These are phyloP conservation scores for Torymus aiolomorphi DNA, from an alignment of 2,888 invertebrate genomes.

Conservation along the genomic window DNA sequence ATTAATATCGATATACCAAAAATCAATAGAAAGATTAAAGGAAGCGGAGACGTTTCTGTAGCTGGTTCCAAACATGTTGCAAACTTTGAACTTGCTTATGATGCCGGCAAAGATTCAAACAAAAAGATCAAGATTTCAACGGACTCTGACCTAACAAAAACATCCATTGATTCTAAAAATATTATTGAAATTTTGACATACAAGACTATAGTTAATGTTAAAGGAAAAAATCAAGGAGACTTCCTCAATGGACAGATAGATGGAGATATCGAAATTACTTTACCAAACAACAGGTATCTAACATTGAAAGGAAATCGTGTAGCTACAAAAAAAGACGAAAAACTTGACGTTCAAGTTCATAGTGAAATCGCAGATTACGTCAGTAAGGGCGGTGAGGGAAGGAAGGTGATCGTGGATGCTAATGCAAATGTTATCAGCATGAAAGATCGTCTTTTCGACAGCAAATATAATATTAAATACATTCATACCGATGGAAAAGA, in stretches of 20 bases:
- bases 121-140: constrained; percentile 83
- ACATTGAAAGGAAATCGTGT: constrained; percentile 73
- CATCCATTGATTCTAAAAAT: constrained; percentile 80
- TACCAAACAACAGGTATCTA: constrained; percentile 77
- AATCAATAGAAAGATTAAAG: constrained; percentile 74
- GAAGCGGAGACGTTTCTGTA: constrained; percentile 79
- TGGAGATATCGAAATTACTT: constrained; percentile 76
- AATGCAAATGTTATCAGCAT: constrained; percentile 75
- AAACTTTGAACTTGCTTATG: constrained; percentile 81
- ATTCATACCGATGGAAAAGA: constrained; percentile 77
- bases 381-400: constrained; percentile 75
- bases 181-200: constrained; percentile 76
- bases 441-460: constrained; percentile 74
- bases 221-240: constrained; percentile 75
- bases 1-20: constrained; percentile 79
- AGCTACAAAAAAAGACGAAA: constrained; percentile 63
- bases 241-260: constrained; percentile 74
- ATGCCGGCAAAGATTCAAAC: constrained; percentile 83
- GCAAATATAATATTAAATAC: constrained; percentile 73
- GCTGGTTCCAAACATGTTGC: constrained; percentile 80
- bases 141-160: constrained; percentile 78
- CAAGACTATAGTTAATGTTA: constrained; percentile 76
- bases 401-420: constrained; percentile 73
- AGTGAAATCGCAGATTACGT: constrained; percentile 72
- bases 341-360: constrained; percentile 53